Evolutionary conservation across 1,140 invertebrate genomes (phyloP).

Genomic region (Drosophila leontia): DNA sequence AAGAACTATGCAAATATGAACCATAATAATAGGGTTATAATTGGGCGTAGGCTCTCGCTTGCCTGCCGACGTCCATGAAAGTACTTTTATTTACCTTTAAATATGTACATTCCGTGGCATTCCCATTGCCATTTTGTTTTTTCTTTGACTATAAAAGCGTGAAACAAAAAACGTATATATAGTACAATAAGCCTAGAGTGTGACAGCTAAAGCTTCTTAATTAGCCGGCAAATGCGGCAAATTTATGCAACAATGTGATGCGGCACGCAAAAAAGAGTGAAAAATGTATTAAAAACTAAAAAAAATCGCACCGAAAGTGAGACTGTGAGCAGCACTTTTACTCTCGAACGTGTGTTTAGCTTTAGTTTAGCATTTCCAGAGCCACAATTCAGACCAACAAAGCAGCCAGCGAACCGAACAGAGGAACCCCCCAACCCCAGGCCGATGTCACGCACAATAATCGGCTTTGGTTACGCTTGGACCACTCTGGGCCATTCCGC

Average conservation of each 20-base stretch:
- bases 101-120: neutral
- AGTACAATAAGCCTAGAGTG: slow-evolving; percentile 4
- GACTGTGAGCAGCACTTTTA: slow-evolving; percentile 70
- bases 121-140: neutral
- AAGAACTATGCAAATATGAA: neutral
- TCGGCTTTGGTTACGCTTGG: slow-evolving; percentile 43
- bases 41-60: neutral
- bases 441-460: slow-evolving; percentile 52
- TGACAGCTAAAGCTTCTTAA: slow-evolving; percentile 24
- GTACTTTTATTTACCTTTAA: neutral
- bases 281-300: slow-evolving; percentile 1
- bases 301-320: slow-evolving; percentile 29
- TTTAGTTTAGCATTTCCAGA: slow-evolving; percentile 44
- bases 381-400: slow-evolving; percentile 14
- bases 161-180: neutral
- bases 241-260: slow-evolving; percentile 26
- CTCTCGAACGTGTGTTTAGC: slow-evolving; percentile 62
- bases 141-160: neutral
- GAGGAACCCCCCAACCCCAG: neutral
- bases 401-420: slow-evolving; percentile 30
- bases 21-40: neutral
- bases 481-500: slow-evolving; percentile 10
- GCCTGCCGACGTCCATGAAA: slow-evolving; percentile 1
- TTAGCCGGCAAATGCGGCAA: slow-evolving; percentile 32
- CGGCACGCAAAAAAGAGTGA: slow-evolving; percentile 18